A percentile compares a stretch with the other conserved stretches of the same genome.
phyloP scores from a whole-genome alignment of 2,797 vertebrate genomes.

The Acanthis flammea region DNA sequence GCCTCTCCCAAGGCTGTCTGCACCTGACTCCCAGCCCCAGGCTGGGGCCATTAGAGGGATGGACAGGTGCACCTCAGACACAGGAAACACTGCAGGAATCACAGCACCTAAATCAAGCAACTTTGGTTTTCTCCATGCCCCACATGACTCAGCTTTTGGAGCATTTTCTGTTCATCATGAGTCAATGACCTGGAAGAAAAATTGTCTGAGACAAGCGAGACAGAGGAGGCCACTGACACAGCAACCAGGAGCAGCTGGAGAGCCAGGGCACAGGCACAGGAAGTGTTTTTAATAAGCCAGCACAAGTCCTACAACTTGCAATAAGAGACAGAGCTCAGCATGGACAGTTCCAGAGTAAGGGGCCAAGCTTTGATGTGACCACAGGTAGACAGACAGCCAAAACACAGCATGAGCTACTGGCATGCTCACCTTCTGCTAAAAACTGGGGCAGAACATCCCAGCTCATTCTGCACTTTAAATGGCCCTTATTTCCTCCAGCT shows the following conservation, averaged over 20 bases:
- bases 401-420: background rate
- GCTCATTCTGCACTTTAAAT: background rate
- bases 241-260: background rate
- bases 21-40: background rate
- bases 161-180: background rate
- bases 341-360: background rate
- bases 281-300: background rate
- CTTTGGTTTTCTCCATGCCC: background rate
- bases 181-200: background rate
- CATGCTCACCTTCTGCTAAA: background rate
- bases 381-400: background rate
- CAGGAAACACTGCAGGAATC: background rate
- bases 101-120: background rate
- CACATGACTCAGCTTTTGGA: background rate
- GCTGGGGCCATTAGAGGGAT: background rate
- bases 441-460: background rate
- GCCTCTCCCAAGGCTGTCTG: background rate
- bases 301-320: background rate
- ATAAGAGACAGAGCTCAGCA: background rate
- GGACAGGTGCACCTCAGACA: background rate
- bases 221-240: background rate
- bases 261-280: background rate
- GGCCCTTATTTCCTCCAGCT: background rate
- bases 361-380: background rate
- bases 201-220: accelerated